These are phyloP conservation scores for Naja naja DNA, from an alignment of 2,113 vertebrate genomes.

Conservation along the genomic window DNA sequence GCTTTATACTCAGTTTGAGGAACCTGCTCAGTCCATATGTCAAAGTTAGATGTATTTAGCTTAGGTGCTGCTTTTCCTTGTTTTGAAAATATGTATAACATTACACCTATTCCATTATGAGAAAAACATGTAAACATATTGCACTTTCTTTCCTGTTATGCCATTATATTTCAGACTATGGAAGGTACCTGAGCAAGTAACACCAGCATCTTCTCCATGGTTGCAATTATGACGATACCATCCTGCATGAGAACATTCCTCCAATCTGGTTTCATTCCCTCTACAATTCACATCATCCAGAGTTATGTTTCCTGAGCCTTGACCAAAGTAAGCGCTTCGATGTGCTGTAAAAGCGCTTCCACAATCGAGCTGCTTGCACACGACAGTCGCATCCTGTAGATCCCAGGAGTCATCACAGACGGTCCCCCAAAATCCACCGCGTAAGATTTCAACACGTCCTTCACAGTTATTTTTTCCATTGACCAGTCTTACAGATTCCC, in stretches of 20 bases:
- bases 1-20: no score
- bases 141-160: background rate
- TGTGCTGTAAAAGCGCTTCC: background rate
- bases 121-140: background rate
- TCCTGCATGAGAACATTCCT: conserved; percentile 72
- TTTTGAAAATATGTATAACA: background rate
- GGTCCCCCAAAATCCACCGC: conserved; percentile 21
- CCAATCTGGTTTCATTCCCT: conserved; percentile 73
- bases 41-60: no score
- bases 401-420: conserved; percentile 49
- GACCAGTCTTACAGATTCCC: conserved; percentile 37
- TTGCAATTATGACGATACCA: conserved; percentile 78
- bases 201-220: conserved; percentile 62
- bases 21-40: no score
- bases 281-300: conserved; percentile 74
- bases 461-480: conserved; percentile 34
- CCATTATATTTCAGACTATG: background rate
- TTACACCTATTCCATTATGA: background rate
- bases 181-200: conserved; percentile 64
- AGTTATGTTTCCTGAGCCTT: conserved; percentile 74
- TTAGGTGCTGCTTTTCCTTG: background rate
- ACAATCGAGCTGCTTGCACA: conserved; percentile 50
- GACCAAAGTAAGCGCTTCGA: conserved; percentile 66
- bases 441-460: conserved; percentile 39
- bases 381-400: fast-evolving